Conservation (phyloP, 2,113 vertebrate genomes). For the Orthonyx spaldingii region DNA sequence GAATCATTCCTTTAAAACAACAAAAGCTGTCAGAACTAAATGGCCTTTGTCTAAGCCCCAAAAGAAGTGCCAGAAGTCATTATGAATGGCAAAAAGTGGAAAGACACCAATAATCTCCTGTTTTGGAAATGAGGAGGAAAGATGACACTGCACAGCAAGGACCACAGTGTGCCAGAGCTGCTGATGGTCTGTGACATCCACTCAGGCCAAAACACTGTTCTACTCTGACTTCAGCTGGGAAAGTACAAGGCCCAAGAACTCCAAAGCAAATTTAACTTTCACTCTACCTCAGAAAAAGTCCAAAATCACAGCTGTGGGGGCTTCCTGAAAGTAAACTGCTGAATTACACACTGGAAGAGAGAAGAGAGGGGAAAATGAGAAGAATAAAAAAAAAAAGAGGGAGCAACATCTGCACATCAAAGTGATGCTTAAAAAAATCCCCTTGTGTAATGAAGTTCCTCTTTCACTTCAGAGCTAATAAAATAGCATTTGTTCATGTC, state of each 20-base stretch:
- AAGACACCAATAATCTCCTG: background rate
- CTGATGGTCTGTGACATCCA: background rate
- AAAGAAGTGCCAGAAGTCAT: background rate
- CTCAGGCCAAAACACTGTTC: background rate
- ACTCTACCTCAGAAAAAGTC: background rate
- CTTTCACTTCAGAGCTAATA: conserved; percentile 30
- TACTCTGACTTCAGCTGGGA: background rate
- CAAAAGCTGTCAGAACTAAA: background rate
- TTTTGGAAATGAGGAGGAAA: background rate
- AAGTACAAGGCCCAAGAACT: background rate
- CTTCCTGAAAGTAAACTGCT: background rate
- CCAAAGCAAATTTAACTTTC: background rate
- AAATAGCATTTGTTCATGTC: background rate
- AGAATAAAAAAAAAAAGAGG: background rate
- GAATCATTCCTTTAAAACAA: background rate
- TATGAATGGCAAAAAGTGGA: background rate
- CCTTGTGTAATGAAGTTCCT: background rate
- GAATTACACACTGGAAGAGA: background rate
- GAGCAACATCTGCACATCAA: background rate
- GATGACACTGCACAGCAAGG: background rate
- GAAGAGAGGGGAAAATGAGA: background rate
- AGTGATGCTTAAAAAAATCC: background rate
- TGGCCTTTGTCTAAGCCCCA: background rate
- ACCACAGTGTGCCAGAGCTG: background rate
- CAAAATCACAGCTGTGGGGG: background rate